A percentile compares a stretch with the other conserved stretches of the same genome.
phyloP scores from a whole-genome alignment of 1,140 invertebrate genomes.

The Hylaeus volcanicus region DNA sequence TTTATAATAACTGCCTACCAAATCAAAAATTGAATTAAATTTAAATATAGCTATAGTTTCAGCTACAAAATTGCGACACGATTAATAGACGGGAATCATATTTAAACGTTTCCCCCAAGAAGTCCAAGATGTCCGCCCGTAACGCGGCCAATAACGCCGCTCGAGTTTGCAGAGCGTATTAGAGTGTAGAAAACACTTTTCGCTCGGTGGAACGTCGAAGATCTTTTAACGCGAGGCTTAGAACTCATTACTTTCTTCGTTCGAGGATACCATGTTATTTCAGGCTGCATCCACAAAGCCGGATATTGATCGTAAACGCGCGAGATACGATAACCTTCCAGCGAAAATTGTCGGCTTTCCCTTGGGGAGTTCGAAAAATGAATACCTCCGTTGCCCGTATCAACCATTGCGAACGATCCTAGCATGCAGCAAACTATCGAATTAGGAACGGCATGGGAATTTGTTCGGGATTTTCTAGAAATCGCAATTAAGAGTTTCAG shows the following conservation, averaged over 20 bases:
- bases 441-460: not conserved
- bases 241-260: conserved; percentile 47
- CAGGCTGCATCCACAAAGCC: conserved; percentile 12
- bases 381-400: not conserved
- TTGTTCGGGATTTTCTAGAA: not conserved
- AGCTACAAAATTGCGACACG: too few relatives aligned
- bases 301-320: conserved; percentile 53
- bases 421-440: not conserved
- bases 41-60: too few relatives aligned
- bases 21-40: too few relatives aligned
- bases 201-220: conserved; percentile 34
- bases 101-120: not conserved
- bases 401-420: not conserved
- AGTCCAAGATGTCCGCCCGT: not conserved
- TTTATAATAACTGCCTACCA: too few relatives aligned
- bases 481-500: not conserved
- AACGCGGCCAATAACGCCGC: conserved; percentile 20
- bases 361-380: not conserved
- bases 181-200: conserved; percentile 33
- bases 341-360: conserved; percentile 36
- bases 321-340: conserved; percentile 36
- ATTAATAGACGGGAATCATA: too few relatives aligned
- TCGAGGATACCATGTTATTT: conserved; percentile 37
- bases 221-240: conserved; percentile 21
- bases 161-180: conserved; percentile 19